Evolutionary conservation across 2,113 vertebrate genomes (phyloP), one percentile per base, ranked within the genome.

Genomic region (Cyprinodon brontotheroides): DNA sequence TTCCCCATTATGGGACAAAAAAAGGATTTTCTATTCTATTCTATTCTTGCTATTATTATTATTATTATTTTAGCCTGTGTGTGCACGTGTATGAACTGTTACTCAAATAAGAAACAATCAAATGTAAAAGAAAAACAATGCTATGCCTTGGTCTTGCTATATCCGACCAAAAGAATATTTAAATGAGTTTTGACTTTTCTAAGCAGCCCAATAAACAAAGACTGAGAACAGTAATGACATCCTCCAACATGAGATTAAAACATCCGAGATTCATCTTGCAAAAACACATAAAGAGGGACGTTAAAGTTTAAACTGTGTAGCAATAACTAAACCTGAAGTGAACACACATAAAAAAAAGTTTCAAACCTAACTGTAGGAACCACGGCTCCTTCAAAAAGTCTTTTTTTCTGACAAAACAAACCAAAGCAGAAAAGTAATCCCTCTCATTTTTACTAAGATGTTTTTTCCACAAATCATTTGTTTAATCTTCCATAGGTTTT

Each of bases 271-370:
- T 59, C 65, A 65, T 71, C 60, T 63, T 41, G 64, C 78, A 85
- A 78, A 71, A 85, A 72, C 53, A 68, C 50, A 72, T 60, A 61
- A 36, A 63, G 78, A 68, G 15, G 15, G 12, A 39, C 4, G 9
- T 17, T 7, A 68, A 7, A 10, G 3, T 70, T 61, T 74, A 71
- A 50, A 0, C 15, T 40, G 79, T 65, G 75, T 73, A 77, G 61
- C 66, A 72, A 37, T 0, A 11, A 69, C 75, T 67, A 75, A 65
- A 75, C 65, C 73, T 79, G 37, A 69, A 75, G 50, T 74, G 61
- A 84, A 74, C 59, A 63, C 57, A 77, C 70, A 75, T 62, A 71
- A 48, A 62, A 76, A 84, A 67, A n/a, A 77, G 47, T 70, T 81
- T 87, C 77, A 77, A 74, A 37, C 41, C 66, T 36, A 65, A 75